Evolutionary conservation across 2,113 vertebrate genomes (phyloP).

Genomic region (Ellobius talpinus): DNA sequence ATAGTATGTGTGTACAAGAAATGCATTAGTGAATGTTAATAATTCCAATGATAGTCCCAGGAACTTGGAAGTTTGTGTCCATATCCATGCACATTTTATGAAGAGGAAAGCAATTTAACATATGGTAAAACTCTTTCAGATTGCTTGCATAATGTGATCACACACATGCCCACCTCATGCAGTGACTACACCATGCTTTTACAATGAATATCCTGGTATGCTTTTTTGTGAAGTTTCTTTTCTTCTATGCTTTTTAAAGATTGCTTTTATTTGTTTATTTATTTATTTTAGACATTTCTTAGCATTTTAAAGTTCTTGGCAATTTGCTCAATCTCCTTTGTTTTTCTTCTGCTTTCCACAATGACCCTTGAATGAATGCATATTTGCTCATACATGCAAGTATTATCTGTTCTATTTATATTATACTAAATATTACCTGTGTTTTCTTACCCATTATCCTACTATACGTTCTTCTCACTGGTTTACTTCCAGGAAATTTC

Average conservation of each 20-base stretch:
- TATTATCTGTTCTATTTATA: background rate
- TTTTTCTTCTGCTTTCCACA: background rate
- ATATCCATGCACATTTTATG: background rate
- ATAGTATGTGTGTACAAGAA: background rate
- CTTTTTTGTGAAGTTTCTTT: background rate
- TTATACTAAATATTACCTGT: background rate
- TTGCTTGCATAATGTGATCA: background rate
- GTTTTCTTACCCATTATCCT: background rate
- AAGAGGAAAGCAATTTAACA: background rate
- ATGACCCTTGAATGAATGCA: background rate
- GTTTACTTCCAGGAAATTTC: background rate
- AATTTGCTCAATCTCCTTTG: background rate
- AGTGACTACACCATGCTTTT: background rate
- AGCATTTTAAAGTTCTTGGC: background rate
- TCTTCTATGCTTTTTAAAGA: background rate
- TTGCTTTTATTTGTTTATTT: background rate
- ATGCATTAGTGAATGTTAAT: background rate
- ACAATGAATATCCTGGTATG: background rate
- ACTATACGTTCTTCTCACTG: background rate
- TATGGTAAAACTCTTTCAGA: background rate
- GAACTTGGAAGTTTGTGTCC: background rate
- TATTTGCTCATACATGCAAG: background rate
- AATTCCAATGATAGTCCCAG: background rate
- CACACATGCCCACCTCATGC: too few species aligned
- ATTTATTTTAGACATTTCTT: background rate